These are phyloP conservation scores for Salvelinus namaycush DNA, from an alignment of 2,113 vertebrate species.

Conservation along the genomic window DNA sequence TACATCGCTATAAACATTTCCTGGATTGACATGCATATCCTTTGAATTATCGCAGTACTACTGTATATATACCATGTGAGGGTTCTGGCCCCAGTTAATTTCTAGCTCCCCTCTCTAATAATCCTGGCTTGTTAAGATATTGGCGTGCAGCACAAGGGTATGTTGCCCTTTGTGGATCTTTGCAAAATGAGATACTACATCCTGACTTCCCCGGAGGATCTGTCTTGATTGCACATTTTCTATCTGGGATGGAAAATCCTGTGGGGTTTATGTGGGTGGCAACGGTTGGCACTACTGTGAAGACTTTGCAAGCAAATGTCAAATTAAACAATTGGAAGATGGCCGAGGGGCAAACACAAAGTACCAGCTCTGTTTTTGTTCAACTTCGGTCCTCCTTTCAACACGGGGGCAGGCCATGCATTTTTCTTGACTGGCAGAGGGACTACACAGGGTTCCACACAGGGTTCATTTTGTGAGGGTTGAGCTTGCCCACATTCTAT, in stretches of 20 bases:
- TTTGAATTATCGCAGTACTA: no score
- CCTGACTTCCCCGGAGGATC: conserved; percentile 28
- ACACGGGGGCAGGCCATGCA: no score
- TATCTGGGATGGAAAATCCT: conserved; percentile 61
- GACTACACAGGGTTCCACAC: no score
- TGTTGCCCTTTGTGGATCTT: conserved; percentile 34
- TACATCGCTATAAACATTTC: no score
- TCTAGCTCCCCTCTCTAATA: no score
- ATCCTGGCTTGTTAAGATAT: conserved; percentile 12
- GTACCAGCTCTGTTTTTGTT: conserved; percentile 15
- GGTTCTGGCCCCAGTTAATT: conserved; percentile 29
- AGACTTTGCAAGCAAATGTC: conserved; percentile 36
- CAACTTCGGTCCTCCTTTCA: no score
- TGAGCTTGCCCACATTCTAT: no score
- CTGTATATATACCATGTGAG: conserved; percentile 27
- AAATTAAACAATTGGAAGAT: conserved; percentile 22
- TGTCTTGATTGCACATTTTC: conserved; percentile 61
- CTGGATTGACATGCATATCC: no score
- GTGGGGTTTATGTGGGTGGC: conserved; percentile 60
- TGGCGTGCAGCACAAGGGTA: conserved; percentile 41
- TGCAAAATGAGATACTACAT: conserved; percentile 33
- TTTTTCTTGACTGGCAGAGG: no score
- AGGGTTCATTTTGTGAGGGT: no score
- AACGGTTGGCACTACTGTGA: conserved; percentile 46
- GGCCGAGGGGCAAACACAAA: conserved; percentile 48